Percentiles rank a stretch among this genome's conserved stretches.
Evolutionary conservation across 1,140 invertebrate species (phyloP).

Genomic region (Papilio helenus): DNA sequence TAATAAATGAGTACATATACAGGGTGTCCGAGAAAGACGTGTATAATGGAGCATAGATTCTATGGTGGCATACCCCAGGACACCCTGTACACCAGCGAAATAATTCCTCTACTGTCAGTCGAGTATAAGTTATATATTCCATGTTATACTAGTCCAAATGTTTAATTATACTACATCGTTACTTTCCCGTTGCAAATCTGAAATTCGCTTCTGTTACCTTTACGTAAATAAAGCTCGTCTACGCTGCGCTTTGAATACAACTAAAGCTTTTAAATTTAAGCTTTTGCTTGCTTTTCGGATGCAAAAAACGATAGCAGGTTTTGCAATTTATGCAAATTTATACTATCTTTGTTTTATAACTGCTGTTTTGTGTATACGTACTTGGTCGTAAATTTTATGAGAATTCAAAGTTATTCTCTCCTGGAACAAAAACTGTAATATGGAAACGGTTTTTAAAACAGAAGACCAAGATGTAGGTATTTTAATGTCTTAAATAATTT

Average conservation of each 20-base stretch:
- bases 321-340: constrained; percentile 2
- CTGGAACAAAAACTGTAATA: background rate
- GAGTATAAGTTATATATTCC: background rate
- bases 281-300: background rate
- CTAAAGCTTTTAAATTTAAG: constrained; percentile 17
- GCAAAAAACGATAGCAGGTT: constrained; percentile 15
- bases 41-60: no score
- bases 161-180: background rate
- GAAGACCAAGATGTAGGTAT: background rate
- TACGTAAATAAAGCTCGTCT: constrained; percentile 23
- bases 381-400: background rate
- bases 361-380: background rate
- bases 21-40: no score
- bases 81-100: background rate
- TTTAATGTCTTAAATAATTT: background rate
- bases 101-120: background rate
- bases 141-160: background rate
- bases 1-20: no score
- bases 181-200: constrained; percentile 8
- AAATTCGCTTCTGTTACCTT: constrained; percentile 1
- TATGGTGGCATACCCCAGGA: no score
- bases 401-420: background rate
- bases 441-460: background rate
- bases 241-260: background rate
- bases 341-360: constrained; percentile 13